Evolutionary conservation across 2,797 vertebrate genomes (phyloP).

Genomic region (Cynopterus sphinx): DNA sequence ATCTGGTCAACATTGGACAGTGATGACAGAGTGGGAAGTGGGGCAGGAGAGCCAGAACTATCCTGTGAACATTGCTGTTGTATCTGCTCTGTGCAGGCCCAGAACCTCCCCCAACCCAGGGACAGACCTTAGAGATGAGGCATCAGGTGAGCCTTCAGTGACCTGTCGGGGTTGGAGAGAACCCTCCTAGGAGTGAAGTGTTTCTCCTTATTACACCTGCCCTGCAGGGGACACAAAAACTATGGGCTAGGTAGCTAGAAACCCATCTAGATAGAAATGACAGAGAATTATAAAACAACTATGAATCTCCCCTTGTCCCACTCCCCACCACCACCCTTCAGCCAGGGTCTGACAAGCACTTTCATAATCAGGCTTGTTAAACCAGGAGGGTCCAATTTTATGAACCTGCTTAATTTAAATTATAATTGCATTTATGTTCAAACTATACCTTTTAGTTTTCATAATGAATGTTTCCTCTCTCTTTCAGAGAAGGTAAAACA

Average conservation of each 20-base stretch:
- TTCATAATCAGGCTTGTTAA: neutral
- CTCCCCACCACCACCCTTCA: neutral
- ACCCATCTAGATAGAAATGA: neutral
- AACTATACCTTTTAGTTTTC: conserved; percentile 41
- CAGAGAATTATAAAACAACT: neutral
- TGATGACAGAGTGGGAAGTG: fast-evolving
- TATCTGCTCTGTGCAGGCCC: neutral
- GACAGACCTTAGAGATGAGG: neutral
- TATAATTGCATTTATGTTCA: conserved; percentile 43
- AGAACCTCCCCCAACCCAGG: too few species aligned
- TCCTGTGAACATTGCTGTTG: fast-evolving
- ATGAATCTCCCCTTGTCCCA: fast-evolving
- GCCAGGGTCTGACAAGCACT: neutral
- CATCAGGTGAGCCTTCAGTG: neutral
- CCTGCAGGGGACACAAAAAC: neutral
- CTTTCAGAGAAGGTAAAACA: conserved; percentile 30
- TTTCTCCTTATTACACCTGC: neutral
- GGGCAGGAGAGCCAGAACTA: too few species aligned
- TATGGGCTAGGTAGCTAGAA: neutral
- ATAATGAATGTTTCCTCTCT: conserved; percentile 32
- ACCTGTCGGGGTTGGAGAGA: fast-evolving
- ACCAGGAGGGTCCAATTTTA: conserved; percentile 6
- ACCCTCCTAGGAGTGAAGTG: neutral
- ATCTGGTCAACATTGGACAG: neutral
- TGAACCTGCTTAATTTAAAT: conserved; percentile 40